A percentile compares a stretch with the other conserved stretches of the same genome.
These are phyloP conservation scores for Argopecten irradians DNA, from an alignment of 1,140 invertebrate genomes.

Conservation along the genomic window DNA sequence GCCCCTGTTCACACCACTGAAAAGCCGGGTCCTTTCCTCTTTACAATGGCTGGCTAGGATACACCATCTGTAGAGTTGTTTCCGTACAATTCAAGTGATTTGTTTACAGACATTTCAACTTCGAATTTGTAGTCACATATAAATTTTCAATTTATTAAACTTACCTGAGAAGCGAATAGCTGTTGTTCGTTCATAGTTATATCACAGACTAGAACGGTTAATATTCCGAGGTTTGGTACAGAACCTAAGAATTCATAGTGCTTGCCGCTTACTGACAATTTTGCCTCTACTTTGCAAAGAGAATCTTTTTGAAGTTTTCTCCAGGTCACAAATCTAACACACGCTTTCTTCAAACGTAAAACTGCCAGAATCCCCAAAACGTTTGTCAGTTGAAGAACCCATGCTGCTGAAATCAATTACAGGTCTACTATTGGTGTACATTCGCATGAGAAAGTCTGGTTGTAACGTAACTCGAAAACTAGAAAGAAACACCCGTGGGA, in stretches of 20 bases:
- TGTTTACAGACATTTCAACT: background rate
- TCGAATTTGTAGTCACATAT: too few relatives aligned
- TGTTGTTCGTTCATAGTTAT: slow-evolving; percentile 64
- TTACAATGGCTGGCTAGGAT: background rate
- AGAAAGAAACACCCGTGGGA: slow-evolving; percentile 70
- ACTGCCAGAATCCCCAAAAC: background rate
- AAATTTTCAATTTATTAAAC: slow-evolving; percentile 29
- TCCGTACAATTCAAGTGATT: slow-evolving; percentile 10
- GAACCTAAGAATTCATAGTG: background rate
- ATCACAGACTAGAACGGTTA: background rate
- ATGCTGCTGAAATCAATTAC: slow-evolving; percentile 17
- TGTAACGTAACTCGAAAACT: slow-evolving; percentile 50
- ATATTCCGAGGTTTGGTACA: slow-evolving; percentile 3
- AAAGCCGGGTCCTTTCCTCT: background rate
- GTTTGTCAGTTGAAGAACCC: background rate
- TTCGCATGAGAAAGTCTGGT: slow-evolving; percentile 29
- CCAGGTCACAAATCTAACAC: background rate
- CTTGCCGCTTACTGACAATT: background rate
- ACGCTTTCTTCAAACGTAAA: background rate
- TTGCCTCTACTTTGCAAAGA: background rate
- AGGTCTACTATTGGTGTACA: slow-evolving; percentile 39
- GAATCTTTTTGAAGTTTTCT: background rate
- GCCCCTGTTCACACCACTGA: slow-evolving; percentile 14
- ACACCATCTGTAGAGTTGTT: background rate
- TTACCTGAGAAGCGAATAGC: slow-evolving; percentile 65